Percentiles rank a stretch among this genome's conserved stretches.
phyloP scores from a whole-genome alignment of 2,797 vertebrate genomes.

The Urocyon cinereoargenteus region DNA sequence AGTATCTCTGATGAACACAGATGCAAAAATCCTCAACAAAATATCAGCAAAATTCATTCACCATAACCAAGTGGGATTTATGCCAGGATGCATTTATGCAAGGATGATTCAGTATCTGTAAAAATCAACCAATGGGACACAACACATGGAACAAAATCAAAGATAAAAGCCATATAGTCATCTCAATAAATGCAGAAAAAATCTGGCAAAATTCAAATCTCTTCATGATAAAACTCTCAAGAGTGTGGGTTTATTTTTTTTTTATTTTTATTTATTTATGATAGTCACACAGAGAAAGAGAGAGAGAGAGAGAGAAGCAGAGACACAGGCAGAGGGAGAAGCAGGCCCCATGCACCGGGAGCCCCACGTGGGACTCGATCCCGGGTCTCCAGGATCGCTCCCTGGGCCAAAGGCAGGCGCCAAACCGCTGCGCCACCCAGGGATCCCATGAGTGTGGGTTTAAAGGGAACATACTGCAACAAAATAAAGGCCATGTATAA shows the following conservation, averaged over 20 bases:
- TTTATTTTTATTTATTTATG: no score
- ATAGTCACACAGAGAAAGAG: no score
- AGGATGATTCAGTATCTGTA: neutral
- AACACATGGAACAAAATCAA: neutral
- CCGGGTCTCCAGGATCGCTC: no score
- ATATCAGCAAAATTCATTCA: neutral
- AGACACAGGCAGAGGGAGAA: no score
- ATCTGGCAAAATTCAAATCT: neutral
- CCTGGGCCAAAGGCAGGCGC: no score
- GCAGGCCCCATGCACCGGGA: no score
- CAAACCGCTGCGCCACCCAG: no score
- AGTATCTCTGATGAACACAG: neutral
- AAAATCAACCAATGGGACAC: neutral
- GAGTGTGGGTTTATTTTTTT: neutral
- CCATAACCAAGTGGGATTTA: neutral
- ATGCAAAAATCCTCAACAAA: neutral
- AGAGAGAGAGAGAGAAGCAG: no score
- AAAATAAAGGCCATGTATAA: neutral
- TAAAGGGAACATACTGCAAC: neutral
- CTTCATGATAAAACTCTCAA: neutral
- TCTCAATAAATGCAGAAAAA: neutral
- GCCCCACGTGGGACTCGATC: no score
- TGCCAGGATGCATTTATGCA: neutral
- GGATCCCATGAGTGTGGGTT: neutral
- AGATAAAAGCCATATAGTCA: neutral